Conservation (phyloP, 2,888 invertebrate genomes). For the Amorpha juglandis region DNA sequence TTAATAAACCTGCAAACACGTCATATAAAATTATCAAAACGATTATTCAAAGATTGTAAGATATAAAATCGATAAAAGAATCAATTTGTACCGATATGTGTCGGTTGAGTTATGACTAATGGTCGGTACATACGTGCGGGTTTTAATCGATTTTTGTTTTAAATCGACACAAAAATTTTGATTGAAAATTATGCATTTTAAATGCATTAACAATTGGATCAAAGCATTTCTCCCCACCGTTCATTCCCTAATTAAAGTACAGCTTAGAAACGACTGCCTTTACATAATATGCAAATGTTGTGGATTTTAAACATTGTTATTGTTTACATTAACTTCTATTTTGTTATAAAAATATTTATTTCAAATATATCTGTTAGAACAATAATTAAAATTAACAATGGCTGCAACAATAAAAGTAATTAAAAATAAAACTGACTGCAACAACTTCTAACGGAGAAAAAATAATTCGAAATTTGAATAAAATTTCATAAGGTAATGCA, state of each 20-base stretch:
- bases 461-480: neutral
- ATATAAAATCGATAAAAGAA: conserved; percentile 31
- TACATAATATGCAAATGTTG: no score
- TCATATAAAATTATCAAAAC: conserved; percentile 55
- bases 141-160: conserved; percentile 10
- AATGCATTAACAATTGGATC: no score
- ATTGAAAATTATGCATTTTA: neutral
- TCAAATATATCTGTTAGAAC: no score
- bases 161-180: neutral
- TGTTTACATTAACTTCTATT: no score
- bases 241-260: no score
- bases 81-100: conserved; percentile 34
- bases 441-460: neutral
- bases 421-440: neutral
- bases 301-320: no score
- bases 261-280: no score
- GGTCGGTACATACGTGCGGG: conserved; percentile 1
- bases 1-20: conserved; percentile 46
- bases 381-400: no score
- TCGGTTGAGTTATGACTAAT: conserved; percentile 28
- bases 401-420: no score
- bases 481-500: neutral
- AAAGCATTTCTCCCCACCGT: no score
- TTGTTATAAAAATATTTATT: no score
- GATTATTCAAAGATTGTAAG: conserved; percentile 45